Conservation (phyloP, 1,140 invertebrate genomes). For the Lepidotrigona ventralis region DNA sequence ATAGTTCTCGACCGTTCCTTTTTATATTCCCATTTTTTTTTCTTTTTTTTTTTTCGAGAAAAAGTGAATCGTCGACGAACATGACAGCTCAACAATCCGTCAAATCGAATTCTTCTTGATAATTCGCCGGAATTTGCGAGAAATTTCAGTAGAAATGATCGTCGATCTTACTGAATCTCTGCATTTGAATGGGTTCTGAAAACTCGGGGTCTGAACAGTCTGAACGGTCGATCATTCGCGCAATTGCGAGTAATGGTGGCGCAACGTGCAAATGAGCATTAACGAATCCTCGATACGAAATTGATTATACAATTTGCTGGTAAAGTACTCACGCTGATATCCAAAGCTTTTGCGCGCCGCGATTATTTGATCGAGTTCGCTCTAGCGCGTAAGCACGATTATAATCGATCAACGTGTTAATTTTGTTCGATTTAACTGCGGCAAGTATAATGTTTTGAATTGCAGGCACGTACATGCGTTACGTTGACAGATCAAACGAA, state of each 20-base stretch:
- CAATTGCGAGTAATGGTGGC: background rate
- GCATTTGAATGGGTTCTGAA: too few relatives aligned
- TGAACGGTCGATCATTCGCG: background rate
- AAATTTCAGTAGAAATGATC: background rate
- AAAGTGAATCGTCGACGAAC: too few relatives aligned
- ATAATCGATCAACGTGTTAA: background rate
- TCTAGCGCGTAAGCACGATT: background rate
- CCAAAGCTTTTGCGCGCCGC: background rate
- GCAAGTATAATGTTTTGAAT: background rate
- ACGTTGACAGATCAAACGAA: too few relatives aligned
- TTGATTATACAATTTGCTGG: background rate
- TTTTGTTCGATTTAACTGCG: background rate
- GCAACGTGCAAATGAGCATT: background rate
- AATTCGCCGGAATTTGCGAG: background rate
- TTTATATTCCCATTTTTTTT: too few relatives aligned
- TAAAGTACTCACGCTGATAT: background rate
- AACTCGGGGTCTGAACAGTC: background rate
- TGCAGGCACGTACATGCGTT: background rate
- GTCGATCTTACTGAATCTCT: background rate
- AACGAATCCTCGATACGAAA: background rate
- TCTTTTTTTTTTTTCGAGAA: too few relatives aligned
- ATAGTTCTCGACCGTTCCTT: too few relatives aligned
- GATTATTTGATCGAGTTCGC: background rate
- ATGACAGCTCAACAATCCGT: too few relatives aligned
- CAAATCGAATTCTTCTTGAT: too few relatives aligned